phyloP scores from a whole-genome alignment of 2,888 invertebrate species.

The Subacronicta megacephala region DNA sequence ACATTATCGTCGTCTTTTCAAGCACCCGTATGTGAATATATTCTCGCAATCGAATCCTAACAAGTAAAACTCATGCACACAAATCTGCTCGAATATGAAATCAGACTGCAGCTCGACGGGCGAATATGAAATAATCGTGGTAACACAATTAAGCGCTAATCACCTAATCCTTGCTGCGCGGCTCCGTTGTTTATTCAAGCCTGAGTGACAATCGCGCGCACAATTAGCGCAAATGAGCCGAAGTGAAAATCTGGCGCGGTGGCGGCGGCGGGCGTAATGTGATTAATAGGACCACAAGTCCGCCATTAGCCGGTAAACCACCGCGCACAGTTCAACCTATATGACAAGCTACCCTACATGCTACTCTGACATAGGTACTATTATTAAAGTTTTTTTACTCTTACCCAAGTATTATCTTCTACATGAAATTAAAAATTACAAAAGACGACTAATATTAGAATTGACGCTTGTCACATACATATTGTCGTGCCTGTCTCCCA shows the following conservation, averaged over 20 bases:
- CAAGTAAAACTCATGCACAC: constrained; percentile 75
- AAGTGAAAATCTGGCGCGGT: constrained; percentile 88
- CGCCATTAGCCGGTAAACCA: constrained; percentile 73
- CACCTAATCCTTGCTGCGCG: constrained; percentile 88
- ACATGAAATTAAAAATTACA: not conserved
- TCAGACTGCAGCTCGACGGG: constrained; percentile 83
- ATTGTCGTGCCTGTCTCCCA: too few species aligned
- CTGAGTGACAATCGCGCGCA: constrained; percentile 89
- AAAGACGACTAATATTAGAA: not conserved
- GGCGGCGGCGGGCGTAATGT: constrained; percentile 75
- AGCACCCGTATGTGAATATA: constrained; percentile 12
- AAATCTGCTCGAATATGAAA: constrained; percentile 83
- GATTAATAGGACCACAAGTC: constrained; percentile 84
- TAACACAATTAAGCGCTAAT: constrained; percentile 88
- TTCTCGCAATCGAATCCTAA: constrained; percentile 60
- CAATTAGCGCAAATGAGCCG: constrained; percentile 90
- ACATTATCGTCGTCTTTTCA: constrained; percentile 28
- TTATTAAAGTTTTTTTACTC: constrained; percentile 1
- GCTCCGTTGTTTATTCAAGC: constrained; percentile 89
- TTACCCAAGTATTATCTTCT: not conserved
- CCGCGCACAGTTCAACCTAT: constrained; percentile 30
- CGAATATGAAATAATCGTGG: constrained; percentile 87
- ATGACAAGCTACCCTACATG: constrained; percentile 37
- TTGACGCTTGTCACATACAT: too few species aligned
- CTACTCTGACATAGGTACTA: constrained; percentile 21